Evolutionary conservation across 2,888 invertebrate species (phyloP).

Genomic region (Aspidiotus destructor): DNA sequence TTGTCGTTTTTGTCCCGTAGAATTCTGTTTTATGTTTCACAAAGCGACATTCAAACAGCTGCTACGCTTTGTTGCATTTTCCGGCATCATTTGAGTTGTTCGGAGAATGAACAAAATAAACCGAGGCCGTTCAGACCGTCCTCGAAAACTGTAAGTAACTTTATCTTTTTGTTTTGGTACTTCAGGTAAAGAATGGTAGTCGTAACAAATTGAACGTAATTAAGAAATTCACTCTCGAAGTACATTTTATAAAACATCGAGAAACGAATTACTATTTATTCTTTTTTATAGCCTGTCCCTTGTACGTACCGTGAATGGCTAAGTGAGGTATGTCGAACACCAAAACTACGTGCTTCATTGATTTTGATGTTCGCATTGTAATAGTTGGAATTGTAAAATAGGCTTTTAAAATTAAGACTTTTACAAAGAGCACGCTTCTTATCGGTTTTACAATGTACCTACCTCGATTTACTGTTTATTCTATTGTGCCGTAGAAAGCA

Average conservation of each 20-base stretch:
- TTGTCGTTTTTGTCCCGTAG: slow-evolving; percentile 43
- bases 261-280: not conserved
- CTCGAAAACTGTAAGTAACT: slow-evolving; percentile 1
- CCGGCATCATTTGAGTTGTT: slow-evolving; percentile 42
- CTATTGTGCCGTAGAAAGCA: too few relatives aligned
- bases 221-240: not conserved
- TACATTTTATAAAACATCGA: not conserved
- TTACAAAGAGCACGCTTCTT: too few relatives aligned
- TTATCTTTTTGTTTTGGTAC: too few relatives aligned
- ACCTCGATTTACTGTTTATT: too few relatives aligned
- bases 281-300: slow-evolving; percentile 7
- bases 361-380: not conserved
- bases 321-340: slow-evolving; percentile 6
- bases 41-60: slow-evolving; percentile 83
- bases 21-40: slow-evolving; percentile 68
- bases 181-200: too few relatives aligned
- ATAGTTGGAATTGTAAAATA: too few relatives aligned
- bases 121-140: not conserved
- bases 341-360: not conserved
- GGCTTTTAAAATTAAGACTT: too few relatives aligned
- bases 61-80: slow-evolving; percentile 88
- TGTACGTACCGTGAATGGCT: slow-evolving; percentile 3
- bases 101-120: not conserved
- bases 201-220: too few relatives aligned
- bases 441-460: too few relatives aligned